Evolutionary conservation across 2,113 vertebrate genomes (phyloP), one percentile per base, ranked within the genome.

Genomic region (Vulpes vulpes): DNA sequence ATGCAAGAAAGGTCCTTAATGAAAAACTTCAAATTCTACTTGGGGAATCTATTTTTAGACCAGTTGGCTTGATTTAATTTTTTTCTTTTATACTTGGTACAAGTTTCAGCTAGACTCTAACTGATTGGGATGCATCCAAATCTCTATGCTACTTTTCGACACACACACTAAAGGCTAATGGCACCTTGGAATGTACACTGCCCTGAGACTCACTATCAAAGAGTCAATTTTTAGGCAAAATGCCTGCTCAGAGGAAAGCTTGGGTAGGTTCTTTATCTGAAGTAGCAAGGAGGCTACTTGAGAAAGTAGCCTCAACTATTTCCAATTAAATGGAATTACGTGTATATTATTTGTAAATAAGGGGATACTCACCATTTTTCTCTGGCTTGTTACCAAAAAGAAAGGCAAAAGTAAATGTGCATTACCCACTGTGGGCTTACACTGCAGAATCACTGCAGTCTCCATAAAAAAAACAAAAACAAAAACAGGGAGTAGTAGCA

Each of bases 211-310:
- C 85, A 85, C 80, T 95, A 98, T 96, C 95, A 98, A 81, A 94
- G 95, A 82, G 57, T 96, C 74, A 78, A 80, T 84, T 86, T 97
- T 97, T 94, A 98, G 97, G 65, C 57, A 96, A 97, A 93, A 69
- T 73, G 71, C 82, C 92, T 94, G 38, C 73, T 90, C 38, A 93
- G 90, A 96, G 96, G 53, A 88, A 96, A 98, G 27, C 15, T 2
- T 94, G 92, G 89, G 53, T 89, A 67, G 84, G 51, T 65, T 96
- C 92, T 96, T 16, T 96, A 95, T 96, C 60, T 97, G 73, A 97
- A 98, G 91, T 97, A 59, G 89, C 62, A 97, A 97, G 96, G n/a
- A 94, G 93, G 19, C 94, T 98, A 89, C 97, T 94, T 93, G 97
- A 98, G 60, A 97, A 92, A 85, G 55, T 78, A 89, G 67, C 64